Base-by-base conservation (phyloP, 1,140 invertebrate species). In the Heliconius hermathena region DNA sequence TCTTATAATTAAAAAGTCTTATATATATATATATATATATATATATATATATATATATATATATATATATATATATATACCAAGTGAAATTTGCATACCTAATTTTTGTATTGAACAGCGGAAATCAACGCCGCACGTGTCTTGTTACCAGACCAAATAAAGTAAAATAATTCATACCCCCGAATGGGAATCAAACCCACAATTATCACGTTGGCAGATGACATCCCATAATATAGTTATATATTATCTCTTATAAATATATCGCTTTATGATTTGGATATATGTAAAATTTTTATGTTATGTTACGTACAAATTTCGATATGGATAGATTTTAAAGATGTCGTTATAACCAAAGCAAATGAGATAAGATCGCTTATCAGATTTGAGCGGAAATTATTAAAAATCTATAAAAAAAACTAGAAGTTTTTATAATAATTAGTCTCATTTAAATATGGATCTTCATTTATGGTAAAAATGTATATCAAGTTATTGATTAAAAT, bases 391-490 rank as follows among this genome's bases (percentile, higher is more conserved):
- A 66, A 26, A 66, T 66, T 66, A 66, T 66, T 66, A 66, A 66
- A 29, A 66, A 66, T n/a, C 57, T 60, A 60, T 60, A 11, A 60
- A 60, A 26, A 22, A 66, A 66, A 66, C 26, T 29, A 6, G 60
- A 66, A 16, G 13, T 66, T 29, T 66, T 29, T 66, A 66, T 60
- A 66, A 66, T 66, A 66, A 66, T 66, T 66, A 66, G 60, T 66
- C 22, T 29, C 22, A 29, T 66, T 66, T 66, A 29, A 66, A 66
- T 66, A 66, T 29, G 1, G 11, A 66, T 66, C 11, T 16, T 66
- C 26, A 29, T 26, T 66, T 9, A 29, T 66, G 26, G 4, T 66
- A 3, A 29, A 66, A 3, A 16, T 0, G 5, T 29, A 60, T 29
- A 29, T 66, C 11, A 29, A 66, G 5, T 66, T 66, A 26, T 29